phyloP scores from a whole-genome alignment of 2,888 invertebrate genomes.

The Piscicola geometra region DNA sequence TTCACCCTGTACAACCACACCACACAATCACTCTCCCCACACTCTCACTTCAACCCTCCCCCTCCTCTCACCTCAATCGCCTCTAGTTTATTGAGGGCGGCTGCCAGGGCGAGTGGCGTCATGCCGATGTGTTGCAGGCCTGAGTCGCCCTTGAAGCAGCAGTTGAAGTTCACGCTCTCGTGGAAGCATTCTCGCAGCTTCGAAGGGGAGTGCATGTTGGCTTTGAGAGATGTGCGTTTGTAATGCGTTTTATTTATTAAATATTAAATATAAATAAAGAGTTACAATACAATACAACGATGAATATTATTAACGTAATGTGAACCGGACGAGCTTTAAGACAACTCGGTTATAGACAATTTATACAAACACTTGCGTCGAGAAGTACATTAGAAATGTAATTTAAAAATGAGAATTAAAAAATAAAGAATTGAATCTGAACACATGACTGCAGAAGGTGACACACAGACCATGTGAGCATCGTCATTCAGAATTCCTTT shows the following conservation, averaged over 20 bases:
- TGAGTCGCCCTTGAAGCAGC: slow-evolving; percentile 40
- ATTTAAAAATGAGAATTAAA: not conserved
- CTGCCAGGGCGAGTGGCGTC: slow-evolving; percentile 44
- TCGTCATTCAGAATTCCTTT: slow-evolving; percentile 33
- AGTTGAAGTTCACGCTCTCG: slow-evolving; percentile 39
- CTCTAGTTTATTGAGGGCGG: slow-evolving; percentile 44
- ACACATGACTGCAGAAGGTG: too few species aligned
- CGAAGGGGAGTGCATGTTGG: not conserved
- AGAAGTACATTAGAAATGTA: not conserved
- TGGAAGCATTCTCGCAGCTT: slow-evolving; percentile 33
- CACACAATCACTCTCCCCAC: too few species aligned
- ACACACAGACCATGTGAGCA: slow-evolving; percentile 25
- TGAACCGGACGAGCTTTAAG: too few species aligned
- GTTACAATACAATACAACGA: not conserved
- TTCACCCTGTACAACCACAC: too few species aligned
- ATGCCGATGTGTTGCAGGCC: slow-evolving; percentile 43
- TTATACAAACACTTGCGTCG: too few species aligned
- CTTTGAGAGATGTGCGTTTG: not conserved
- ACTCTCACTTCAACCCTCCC: too few species aligned
- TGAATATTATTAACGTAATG: too few species aligned
- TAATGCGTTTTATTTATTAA: not conserved
- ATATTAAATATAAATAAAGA: too few species aligned
- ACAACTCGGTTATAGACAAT: too few species aligned
- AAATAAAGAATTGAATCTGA: not conserved
- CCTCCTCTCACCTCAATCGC: slow-evolving; percentile 40